These are phyloP conservation scores for Chiloscyllium punctatum DNA, from an alignment of 2,797 vertebrate genomes.

Conservation along the genomic window DNA sequence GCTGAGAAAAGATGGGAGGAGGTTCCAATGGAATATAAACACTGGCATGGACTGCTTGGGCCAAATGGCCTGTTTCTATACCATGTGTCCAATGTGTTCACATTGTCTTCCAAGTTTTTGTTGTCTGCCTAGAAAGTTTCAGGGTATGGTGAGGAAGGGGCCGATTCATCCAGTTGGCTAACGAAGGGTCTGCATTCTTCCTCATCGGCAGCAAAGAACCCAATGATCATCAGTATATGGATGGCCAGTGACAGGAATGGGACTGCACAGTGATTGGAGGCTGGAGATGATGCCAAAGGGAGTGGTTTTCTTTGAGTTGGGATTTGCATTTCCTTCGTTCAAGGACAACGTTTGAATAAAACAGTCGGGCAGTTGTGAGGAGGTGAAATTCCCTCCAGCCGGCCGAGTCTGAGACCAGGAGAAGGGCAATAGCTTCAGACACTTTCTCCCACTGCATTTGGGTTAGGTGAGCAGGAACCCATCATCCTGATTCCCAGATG, in stretches of 20 bases:
- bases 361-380: not conserved
- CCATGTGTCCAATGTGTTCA: not conserved
- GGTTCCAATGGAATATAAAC: no score
- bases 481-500: not conserved
- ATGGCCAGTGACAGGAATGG: not conserved
- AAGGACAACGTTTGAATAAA: not conserved
- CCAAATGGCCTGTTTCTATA: no score
- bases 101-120: not conserved
- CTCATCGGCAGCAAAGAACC: not conserved
- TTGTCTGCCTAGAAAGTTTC: not conserved
- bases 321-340: not conserved
- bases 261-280: not conserved
- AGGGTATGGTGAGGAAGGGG: not conserved
- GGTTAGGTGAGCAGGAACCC: not conserved
- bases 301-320: no score
- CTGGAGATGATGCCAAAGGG: not conserved
- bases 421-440: not conserved
- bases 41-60: no score
- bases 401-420: not conserved
- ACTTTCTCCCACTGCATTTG: not conserved
- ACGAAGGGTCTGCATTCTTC: not conserved
- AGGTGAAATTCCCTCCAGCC: not conserved
- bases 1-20: no score
- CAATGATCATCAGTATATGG: not conserved
- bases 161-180: not conserved